These are phyloP conservation scores for Ceratotherium simum DNA, from an alignment of 2,113 vertebrate genomes.

Conservation along the genomic window DNA sequence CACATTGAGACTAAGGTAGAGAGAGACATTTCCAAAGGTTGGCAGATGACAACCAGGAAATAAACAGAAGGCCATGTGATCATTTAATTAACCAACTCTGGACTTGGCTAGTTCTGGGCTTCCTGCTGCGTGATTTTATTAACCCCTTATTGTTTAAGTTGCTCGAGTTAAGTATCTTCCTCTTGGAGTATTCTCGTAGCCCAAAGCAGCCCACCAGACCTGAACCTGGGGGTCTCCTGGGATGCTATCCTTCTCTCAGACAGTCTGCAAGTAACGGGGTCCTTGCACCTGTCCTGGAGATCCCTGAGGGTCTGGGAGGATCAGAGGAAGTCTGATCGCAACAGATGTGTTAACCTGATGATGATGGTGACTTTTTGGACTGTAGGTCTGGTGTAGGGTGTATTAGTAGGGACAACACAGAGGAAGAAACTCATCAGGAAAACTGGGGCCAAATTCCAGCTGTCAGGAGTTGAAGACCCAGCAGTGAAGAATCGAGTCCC, in stretches of 20 bases:
- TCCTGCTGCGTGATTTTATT: neutral
- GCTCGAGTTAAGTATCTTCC: neutral
- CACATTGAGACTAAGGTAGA: neutral
- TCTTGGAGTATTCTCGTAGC: neutral
- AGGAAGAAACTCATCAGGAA: neutral
- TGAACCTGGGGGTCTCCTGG: neutral
- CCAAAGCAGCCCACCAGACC: neutral
- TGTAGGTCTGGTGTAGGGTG: neutral
- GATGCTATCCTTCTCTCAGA: neutral
- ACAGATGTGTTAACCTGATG: neutral
- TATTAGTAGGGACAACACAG: neutral
- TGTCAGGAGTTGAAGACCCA: neutral
- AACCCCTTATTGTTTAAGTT: neutral
- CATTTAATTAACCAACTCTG: neutral
- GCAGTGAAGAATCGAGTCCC: neutral
- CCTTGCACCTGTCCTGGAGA: neutral
- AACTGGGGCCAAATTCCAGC: neutral
- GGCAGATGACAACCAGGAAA: neutral
- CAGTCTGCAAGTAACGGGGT: neutral
- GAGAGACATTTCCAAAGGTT: conserved; percentile 35
- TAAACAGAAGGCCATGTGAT: neutral
- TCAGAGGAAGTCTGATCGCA: neutral
- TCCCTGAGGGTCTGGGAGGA: neutral
- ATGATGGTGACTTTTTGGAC: neutral
- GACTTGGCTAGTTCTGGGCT: neutral